Base-by-base conservation (phyloP, 2,888 invertebrate species). In the Nowickia ferox region DNA sequence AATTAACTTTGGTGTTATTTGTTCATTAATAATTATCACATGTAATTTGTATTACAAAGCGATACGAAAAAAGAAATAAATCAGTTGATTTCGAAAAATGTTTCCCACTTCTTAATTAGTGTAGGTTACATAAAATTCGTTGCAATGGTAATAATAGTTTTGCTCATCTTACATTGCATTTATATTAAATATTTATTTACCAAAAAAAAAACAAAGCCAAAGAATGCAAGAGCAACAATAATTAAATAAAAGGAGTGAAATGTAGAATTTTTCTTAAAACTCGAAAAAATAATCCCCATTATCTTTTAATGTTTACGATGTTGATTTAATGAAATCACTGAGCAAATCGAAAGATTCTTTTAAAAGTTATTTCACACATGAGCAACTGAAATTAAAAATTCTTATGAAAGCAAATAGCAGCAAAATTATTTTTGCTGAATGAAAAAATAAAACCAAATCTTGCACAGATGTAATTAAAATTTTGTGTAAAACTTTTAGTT, bases 281-380 rank as follows among this genome's bases (percentile, higher is more conserved):
- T 57, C 44, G n/a, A 55, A 42, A 53, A 11, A 48, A 30, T 55
- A 22, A 59, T 51, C 19, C n/a, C 55, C 38, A 40, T 46, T 63
- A 72, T 46, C 30, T 80, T 55, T 65, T n/a, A 55, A 80, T 72
- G 71, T 48, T 80, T 51, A 59, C 61, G 61, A n/a, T 82, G 65
- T 53, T 61, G 46, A 40, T 75, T 75, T 75, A 63, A 69, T 75
- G 63, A 69, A 75, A 82, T 82, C 75, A 82, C 75, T 75, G 81
- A 63, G 59, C 61, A 82, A 68, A 66, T 66, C 30, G 19, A 1
- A 80, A 51, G 30, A 51, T 65, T 72, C 51, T 79, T 68, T 51
- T 71, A 9, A 65, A 63, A 61, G 59, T 61, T 61, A 15, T 74
- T 74, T 61, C 38, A 74, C 74, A 65, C 46, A 69, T 30, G 69